phyloP scores from a whole-genome alignment of 2,797 vertebrate genomes.

The Cheirogaleus major region DNA sequence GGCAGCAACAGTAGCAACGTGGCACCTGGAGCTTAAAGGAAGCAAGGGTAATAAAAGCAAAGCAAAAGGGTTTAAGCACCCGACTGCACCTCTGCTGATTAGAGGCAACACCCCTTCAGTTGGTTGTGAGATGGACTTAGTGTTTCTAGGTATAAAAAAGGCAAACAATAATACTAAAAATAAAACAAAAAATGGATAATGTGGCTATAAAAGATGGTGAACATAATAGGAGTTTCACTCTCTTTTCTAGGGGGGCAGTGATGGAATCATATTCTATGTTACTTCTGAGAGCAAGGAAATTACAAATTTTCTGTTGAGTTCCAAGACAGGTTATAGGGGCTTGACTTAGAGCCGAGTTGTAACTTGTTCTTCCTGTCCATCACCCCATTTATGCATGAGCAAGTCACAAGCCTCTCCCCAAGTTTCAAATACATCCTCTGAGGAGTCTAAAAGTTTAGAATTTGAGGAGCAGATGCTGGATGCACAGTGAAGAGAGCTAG shows the following conservation, averaged over 20 bases:
- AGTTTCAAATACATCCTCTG: conserved; percentile 95
- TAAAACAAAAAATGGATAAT: conserved; percentile 68
- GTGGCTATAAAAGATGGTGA: conserved; percentile 81
- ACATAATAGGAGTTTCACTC: conserved; percentile 61
- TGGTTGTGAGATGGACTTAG: conserved; percentile 60
- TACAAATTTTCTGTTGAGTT: conserved; percentile 77
- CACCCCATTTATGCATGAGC: conserved; percentile 92
- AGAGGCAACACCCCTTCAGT: conserved; percentile 38
- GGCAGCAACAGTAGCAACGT: conserved; percentile 64
- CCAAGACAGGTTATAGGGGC: conserved; percentile 71
- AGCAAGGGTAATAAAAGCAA: conserved; percentile 66
- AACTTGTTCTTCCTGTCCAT: conserved; percentile 94
- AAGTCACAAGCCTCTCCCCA: conserved; percentile 94
- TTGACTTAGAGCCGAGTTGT: conserved; percentile 95
- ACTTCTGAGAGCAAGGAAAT: conserved; percentile 73
- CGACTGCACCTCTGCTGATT: conserved; percentile 61
- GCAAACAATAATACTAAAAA: conserved; percentile 51
- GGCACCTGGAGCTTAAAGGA: conserved; percentile 69
- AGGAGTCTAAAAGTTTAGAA: conserved; percentile 95
- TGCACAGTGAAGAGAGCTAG: conserved; percentile 96
- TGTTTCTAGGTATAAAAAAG: conserved; percentile 68
- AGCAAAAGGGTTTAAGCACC: conserved; percentile 66
- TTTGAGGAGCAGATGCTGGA: conserved; percentile 97
- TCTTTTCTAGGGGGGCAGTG: conserved; percentile 69
- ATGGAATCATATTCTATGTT: conserved; percentile 72